These are phyloP conservation scores for Onthophagus taurus DNA, from an alignment of 1,140 invertebrate genomes.

Conservation along the genomic window DNA sequence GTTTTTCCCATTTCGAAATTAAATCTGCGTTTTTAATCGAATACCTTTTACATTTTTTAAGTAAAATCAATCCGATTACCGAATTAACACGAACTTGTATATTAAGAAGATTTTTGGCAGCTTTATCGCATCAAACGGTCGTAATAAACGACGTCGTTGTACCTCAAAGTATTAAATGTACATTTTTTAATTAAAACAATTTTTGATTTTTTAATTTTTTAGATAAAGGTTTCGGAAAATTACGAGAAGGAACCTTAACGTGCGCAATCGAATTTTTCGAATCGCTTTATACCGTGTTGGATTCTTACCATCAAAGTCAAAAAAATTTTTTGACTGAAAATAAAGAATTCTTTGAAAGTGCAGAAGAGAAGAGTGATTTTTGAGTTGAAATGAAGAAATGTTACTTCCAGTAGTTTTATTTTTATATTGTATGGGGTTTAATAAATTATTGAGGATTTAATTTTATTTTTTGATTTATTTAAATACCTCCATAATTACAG, in stretches of 20 bases:
- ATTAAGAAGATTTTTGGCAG: constrained; percentile 52
- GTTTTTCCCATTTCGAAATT: constrained; percentile 51
- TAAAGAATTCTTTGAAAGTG: no score
- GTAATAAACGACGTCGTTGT: constrained; percentile 43
- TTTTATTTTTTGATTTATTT: no score
- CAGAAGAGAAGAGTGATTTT: no score
- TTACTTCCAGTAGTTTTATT: no score
- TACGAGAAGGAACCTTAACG: constrained; percentile 30
- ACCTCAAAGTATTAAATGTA: constrained; percentile 36
- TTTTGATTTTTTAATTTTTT: constrained; percentile 16
- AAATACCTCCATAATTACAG: no score
- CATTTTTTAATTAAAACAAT: constrained; percentile 10
- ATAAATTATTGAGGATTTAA: no score
- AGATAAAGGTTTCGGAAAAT: constrained; percentile 30
- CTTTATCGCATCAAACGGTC: constrained; percentile 55
- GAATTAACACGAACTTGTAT: constrained; percentile 42
- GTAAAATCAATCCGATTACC: constrained; percentile 51
- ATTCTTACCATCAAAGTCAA: constrained; percentile 21
- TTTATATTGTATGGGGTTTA: no score
- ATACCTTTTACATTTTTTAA: constrained; percentile 62
- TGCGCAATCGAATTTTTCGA: constrained; percentile 27
- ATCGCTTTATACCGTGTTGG: constrained; percentile 22
- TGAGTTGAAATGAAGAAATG: no score
- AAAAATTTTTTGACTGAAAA: no score
- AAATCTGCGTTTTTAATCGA: constrained; percentile 57